These are phyloP conservation scores for Grammomys dolichurus DNA, from an alignment of 2,113 vertebrate genomes.

Conservation along the genomic window DNA sequence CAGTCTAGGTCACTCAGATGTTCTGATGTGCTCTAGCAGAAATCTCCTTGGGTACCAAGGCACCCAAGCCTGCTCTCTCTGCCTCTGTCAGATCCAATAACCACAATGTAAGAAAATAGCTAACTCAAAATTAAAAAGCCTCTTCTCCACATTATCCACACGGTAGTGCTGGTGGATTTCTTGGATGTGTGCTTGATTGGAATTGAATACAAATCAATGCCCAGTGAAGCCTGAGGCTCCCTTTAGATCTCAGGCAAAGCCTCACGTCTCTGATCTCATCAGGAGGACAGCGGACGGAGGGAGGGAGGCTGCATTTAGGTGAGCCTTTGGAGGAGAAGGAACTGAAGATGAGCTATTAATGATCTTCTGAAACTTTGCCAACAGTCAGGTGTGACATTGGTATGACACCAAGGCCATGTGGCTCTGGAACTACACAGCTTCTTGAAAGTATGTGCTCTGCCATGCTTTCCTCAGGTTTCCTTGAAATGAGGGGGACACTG, in stretches of 20 bases:
- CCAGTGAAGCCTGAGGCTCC: constrained; percentile 68
- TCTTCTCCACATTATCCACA: constrained; percentile 21
- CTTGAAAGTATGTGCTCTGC: background rate
- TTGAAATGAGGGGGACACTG: constrained; percentile 60
- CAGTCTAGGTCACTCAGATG: background rate
- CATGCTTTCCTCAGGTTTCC: constrained; percentile 55
- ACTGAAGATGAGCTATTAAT: constrained; percentile 63
- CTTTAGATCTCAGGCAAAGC: constrained; percentile 71
- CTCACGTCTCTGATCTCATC: constrained; percentile 75
- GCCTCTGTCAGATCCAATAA: constrained; percentile 41
- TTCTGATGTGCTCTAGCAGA: background rate
- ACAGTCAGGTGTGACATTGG: background rate
- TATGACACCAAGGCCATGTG: background rate
- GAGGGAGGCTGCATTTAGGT: constrained; percentile 48
- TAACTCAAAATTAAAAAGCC: constrained; percentile 64
- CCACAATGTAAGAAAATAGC: constrained; percentile 40
- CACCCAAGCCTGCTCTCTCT: background rate
- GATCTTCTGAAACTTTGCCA: constrained; percentile 61
- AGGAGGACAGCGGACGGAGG: constrained; percentile 55
- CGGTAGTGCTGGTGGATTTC: constrained; percentile 66
- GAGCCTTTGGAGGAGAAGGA: constrained; percentile 62
- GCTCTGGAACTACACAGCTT: background rate
- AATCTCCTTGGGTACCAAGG: background rate
- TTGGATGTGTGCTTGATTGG: constrained; percentile 72
- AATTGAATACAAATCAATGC: constrained; percentile 81